A percentile compares a stretch with the other conserved stretches of the same genome.
Conservation (phyloP, 2,113 vertebrate genomes). For the Dromaius novaehollandiae region DNA sequence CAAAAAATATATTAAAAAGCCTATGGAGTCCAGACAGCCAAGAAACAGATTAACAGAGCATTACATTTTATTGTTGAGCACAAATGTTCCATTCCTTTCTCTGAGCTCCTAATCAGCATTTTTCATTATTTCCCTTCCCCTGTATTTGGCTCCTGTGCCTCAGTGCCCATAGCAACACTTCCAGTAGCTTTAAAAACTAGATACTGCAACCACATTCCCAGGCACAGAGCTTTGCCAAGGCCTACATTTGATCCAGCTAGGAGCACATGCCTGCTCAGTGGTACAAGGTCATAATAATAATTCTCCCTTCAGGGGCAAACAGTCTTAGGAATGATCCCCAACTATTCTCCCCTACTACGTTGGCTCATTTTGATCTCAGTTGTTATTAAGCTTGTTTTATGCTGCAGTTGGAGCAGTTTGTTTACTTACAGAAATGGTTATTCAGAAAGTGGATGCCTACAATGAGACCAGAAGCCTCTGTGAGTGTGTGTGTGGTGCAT, state of each 20-base stretch:
- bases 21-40: constrained; percentile 64
- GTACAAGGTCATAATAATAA: constrained; percentile 59
- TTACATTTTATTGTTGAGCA: constrained; percentile 76
- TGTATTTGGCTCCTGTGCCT: constrained; percentile 68
- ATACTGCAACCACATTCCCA: not conserved
- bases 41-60: constrained; percentile 77
- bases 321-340: constrained; percentile 55
- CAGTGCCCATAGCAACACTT: constrained; percentile 68
- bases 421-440: constrained; percentile 38
- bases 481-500: not conserved
- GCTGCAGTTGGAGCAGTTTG: not conserved
- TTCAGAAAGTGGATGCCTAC: not conserved
- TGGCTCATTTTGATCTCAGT: constrained; percentile 67
- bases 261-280: constrained; percentile 2
- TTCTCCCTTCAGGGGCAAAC: constrained; percentile 61
- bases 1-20: constrained; percentile 71
- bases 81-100: constrained; percentile 77
- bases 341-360: constrained; percentile 30
- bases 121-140: constrained; percentile 76
- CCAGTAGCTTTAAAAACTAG: constrained; percentile 44
- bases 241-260: constrained; percentile 50
- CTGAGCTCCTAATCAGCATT: constrained; percentile 76
- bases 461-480: not conserved
- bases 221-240: constrained; percentile 35
- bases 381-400: constrained; percentile 41